These are phyloP conservation scores for Hypselothyrea guttata DNA, from an alignment of 2,888 invertebrate genomes.

Conservation along the genomic window DNA sequence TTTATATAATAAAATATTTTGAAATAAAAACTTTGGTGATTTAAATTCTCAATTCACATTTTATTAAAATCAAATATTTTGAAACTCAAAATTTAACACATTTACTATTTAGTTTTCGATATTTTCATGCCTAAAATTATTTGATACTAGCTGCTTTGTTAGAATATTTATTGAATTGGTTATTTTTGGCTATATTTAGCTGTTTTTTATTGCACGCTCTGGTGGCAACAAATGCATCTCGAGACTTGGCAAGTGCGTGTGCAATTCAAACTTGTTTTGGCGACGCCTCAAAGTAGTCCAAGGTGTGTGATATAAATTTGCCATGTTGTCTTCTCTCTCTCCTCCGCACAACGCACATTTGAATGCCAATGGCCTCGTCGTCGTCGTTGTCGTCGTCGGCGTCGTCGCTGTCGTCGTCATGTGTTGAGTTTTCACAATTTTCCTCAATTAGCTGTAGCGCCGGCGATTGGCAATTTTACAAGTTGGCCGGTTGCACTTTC, in stretches of 20 bases:
- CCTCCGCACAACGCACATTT: conserved; percentile 15
- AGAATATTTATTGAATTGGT: no score
- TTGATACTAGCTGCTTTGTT: no score
- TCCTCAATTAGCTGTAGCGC: conserved; percentile 29
- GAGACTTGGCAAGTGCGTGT: conserved; percentile 61
- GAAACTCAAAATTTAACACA: no score
- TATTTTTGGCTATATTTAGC: no score
- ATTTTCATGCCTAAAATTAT: no score
- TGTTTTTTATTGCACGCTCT: no score
- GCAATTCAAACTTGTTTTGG: conserved; percentile 58
- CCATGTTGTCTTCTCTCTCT: conserved; percentile 31
- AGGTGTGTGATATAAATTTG: conserved; percentile 73
- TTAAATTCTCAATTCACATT: no score
- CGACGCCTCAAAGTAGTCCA: conserved; percentile 70
- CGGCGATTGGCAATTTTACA: conserved; percentile 25
- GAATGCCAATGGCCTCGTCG: conserved; percentile 45
- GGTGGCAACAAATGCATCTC: conserved; percentile 39
- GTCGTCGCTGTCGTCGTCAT: background rate
- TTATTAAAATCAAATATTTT: no score
- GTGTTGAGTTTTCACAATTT: conserved; percentile 47
- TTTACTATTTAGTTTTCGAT: no score
- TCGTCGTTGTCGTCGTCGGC: background rate
- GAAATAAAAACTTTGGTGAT: no score
- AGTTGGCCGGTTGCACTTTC: conserved; percentile 32
- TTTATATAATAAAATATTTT: no score